Evolutionary conservation across 2,797 vertebrate species (phyloP), one percentile per base, ranked within the genome.

Genomic region (Lutjanus argentimaculatus): DNA sequence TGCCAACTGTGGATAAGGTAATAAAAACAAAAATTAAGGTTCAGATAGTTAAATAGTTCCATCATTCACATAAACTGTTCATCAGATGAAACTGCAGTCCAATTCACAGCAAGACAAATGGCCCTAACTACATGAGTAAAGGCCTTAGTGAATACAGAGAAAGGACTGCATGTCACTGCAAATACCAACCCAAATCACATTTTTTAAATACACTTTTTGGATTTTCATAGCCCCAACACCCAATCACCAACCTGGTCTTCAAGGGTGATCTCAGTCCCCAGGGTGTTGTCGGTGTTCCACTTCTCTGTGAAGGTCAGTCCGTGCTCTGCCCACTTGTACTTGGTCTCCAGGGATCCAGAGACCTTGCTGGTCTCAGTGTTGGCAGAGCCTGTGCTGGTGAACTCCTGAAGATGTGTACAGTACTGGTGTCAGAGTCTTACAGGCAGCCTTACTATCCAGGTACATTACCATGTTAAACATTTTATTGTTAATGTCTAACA

Each of bases 341-440:
- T 99, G 89, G 98, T 99, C 96, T 99, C 98, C 95, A 99, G 91
- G 71, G 97, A 97, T 71, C 98, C 98, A 0, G 94, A 93, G 49
- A 99, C 98, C 94, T 99, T 99, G 93, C 93, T 98, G 73, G 98
- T 99, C 95, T 99, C 98, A 0, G 97, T 97, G 94, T 98, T 99
- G 89, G 98, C 97, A 30, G 97, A 98, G 79, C 98, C 98, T 10
- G 97, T 97, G 94, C 97, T 99, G 84, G 96, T 98, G 90, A 99
- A 99, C 95, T 99, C 98, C 98, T 99, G 88, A 52, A 73, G 22
- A 78, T 36, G 11, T 36, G 30, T 6, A 77, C 0, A 52, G 30
- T 19, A 42, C 30, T 8, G 12, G 21, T 19, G 25, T 68, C 15
- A 80, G 49, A 30, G 55, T 65, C 14, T 36, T n/a, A 51, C 17